Evolutionary conservation across 2,113 vertebrate genomes (phyloP).

Genomic region (Pungitius pungitius): DNA sequence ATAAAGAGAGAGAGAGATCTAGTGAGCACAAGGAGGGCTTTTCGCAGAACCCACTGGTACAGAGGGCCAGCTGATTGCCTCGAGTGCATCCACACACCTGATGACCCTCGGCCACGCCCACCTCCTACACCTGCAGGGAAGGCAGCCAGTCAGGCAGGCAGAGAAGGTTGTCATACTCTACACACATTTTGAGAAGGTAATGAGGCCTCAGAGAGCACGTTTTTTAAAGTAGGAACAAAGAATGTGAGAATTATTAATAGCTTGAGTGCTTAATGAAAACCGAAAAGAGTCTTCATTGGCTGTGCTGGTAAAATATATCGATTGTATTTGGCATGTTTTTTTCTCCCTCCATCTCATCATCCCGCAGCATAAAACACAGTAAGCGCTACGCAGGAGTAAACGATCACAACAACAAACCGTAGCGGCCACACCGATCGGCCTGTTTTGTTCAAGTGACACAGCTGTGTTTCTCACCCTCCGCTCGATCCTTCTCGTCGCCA

Average conservation of each 20-base stretch:
- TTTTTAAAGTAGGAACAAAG: not conserved
- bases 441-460: conserved; percentile 45
- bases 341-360: not conserved
- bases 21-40: too few species aligned
- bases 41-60: too few species aligned
- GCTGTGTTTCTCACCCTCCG: conserved; percentile 14
- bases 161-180: not conserved
- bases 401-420: conserved; percentile 1
- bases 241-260: not conserved
- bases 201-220: not conserved
- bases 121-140: too few species aligned
- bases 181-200: not conserved
- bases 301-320: not conserved
- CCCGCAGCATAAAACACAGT: not conserved
- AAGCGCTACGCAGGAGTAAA: not conserved
- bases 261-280: not conserved
- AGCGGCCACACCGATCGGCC: conserved; percentile 29
- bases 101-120: too few species aligned
- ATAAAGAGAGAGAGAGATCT: too few species aligned
- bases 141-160: too few species aligned
- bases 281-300: not conserved
- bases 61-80: too few species aligned
- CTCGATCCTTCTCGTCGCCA: conserved; percentile 9
- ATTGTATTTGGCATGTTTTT: not conserved
- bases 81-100: too few species aligned